phyloP scores from a whole-genome alignment of 1,140 invertebrate species.

The Ptiloglossa arizonensis region DNA sequence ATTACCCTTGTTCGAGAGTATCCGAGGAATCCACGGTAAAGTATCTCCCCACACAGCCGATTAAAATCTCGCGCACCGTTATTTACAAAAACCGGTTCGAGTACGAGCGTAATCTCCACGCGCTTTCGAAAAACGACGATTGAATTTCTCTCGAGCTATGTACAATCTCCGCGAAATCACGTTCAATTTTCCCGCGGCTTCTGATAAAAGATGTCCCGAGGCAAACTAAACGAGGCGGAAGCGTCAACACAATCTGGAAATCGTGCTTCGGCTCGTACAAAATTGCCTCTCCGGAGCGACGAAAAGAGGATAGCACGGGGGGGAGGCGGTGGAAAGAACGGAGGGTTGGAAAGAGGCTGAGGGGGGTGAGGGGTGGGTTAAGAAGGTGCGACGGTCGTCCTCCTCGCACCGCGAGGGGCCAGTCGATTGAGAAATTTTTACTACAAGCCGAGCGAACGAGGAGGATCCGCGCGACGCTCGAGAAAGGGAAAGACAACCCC shows the following conservation, averaged over 20 bases:
- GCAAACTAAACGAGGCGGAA: neutral
- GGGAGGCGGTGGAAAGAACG: neutral
- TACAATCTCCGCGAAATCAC: neutral
- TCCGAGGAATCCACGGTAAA: no score
- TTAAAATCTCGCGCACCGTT: no score
- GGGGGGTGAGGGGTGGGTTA: no score
- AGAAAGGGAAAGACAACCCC: constrained; percentile 41
- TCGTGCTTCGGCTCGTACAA: neutral
- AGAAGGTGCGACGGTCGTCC: no score
- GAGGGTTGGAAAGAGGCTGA: no score
- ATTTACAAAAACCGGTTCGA: no score
- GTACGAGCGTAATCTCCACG: no score
- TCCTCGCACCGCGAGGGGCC: neutral
- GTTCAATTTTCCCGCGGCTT: neutral
- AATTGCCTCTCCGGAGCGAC: neutral
- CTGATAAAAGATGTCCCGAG: neutral
- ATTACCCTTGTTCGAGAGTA: no score
- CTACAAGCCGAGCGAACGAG: constrained; percentile 41
- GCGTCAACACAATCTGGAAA: neutral
- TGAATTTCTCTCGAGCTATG: no score
- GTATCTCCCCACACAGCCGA: no score
- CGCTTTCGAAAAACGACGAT: no score
- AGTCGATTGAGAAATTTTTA: constrained; percentile 48
- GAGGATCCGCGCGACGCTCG: constrained; percentile 28
- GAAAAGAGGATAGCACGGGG: no score